Conservation (phyloP, 2,888 invertebrate species). For the Archips xylosteana region DNA sequence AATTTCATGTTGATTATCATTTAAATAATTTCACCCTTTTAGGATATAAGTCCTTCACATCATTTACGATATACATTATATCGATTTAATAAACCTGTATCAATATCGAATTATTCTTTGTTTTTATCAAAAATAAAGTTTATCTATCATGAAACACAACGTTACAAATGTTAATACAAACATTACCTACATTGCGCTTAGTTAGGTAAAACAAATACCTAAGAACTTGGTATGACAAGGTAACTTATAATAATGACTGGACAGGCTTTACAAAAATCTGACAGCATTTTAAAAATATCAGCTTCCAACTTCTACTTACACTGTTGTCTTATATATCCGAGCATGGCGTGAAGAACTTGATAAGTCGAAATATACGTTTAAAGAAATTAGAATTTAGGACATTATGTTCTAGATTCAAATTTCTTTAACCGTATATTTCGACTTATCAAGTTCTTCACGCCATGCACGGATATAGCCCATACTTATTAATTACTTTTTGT, state of each 20-base stretch:
- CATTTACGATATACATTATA: conserved; percentile 19
- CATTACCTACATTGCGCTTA: background rate
- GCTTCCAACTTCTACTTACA: background rate
- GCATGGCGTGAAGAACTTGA: too few relatives aligned
- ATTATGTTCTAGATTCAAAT: too few relatives aligned
- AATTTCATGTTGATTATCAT: conserved; percentile 2
- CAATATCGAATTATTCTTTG: conserved; percentile 4
- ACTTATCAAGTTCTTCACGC: too few relatives aligned
- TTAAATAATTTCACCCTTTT: background rate
- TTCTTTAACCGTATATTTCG: too few relatives aligned
- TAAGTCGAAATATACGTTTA: too few relatives aligned
- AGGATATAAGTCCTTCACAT: background rate
- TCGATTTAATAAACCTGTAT: background rate
- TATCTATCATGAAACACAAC: conserved; percentile 15
- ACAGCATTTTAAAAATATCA: background rate
- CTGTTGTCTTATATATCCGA: too few relatives aligned
- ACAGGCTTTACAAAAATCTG: conserved; percentile 25
- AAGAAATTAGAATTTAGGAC: too few relatives aligned
- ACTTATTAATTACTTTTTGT: background rate
- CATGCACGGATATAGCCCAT: too few relatives aligned
- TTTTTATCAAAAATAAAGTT: conserved; percentile 22
- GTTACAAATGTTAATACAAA: conserved; percentile 27
- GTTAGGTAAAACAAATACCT: conserved; percentile 6
- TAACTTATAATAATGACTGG: conserved; percentile 37
- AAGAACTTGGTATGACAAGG: conserved; percentile 36